Base-by-base conservation (phyloP, 2,113 vertebrate genomes). In the Dasyprocta punctata region DNA sequence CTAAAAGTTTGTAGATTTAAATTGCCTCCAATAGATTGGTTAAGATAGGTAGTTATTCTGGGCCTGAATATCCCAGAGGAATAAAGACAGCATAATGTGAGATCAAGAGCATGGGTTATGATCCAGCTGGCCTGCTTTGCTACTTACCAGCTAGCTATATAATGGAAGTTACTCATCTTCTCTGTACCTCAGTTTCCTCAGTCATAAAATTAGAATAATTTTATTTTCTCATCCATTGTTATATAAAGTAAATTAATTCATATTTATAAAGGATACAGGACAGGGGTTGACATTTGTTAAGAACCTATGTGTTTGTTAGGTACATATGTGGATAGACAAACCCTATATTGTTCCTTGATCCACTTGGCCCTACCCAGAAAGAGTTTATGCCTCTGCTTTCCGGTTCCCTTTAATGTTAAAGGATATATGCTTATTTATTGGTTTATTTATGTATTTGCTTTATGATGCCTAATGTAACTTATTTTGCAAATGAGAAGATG, bases 111-210 rank as follows among this genome's bases (percentile, higher is more conserved):
- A 77, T 38, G 12, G 61, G 33, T 26, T n/a, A 26, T 86, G 54
- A 73, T 16, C 52, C 56, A 94, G 28, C 16, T 2, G 33, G 20
- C 12, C 36, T 77, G 14, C 58, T 41, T 78, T 89, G 38, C 38
- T 78, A 87, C 30, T 87, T 83, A 88, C 20, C 26, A 86, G 83
- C 33, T 58, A 86, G 83, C 33, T 58, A n/a, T 44, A 44, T 44
- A 28, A 75, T 75, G 71, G 26, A 75, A 75, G 71, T 75, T 41
- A 73, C 38, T 41, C 69, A 77, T 47, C 10, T 44, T 77, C 67
- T 71, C 67, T 81, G 28, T 84, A 26, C 71, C 83, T 95, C 89
- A 83, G 16, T 95, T 88, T 97, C 61, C 26, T 96, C 58, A 87
- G 19, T 56, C 96, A 30, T 38, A 67, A 90, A 86, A 86, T 77